Evolutionary conservation across 2,888 invertebrate species (phyloP).

Genomic region (Himalopsyche japonica): DNA sequence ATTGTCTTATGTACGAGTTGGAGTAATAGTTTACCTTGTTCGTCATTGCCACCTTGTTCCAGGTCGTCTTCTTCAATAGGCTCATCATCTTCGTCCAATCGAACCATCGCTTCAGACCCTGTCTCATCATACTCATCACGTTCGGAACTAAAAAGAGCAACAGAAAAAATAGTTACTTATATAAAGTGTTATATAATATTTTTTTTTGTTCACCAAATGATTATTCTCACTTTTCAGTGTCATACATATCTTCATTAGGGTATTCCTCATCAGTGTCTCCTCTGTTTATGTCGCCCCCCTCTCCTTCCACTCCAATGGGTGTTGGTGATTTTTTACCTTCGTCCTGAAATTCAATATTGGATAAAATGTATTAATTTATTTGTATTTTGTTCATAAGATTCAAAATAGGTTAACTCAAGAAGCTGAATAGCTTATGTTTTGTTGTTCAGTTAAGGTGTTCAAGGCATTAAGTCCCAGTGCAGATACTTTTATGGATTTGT

Average conservation of each 20-base stretch:
- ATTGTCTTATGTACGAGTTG: too few relatives aligned
- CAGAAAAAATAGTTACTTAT: not conserved
- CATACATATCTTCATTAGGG: constrained; percentile 68
- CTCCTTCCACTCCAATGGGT: constrained; percentile 61
- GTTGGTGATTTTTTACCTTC: constrained; percentile 65
- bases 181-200: not conserved
- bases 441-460: too few relatives aligned
- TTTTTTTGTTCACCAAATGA: not conserved
- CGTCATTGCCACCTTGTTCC: constrained; percentile 46
- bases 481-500: too few relatives aligned
- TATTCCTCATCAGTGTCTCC: constrained; percentile 69
- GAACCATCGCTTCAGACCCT: constrained; percentile 71
- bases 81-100: constrained; percentile 71
- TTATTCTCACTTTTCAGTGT: constrained; percentile 64
- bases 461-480: too few relatives aligned
- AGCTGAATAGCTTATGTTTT: too few relatives aligned
- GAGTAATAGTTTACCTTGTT: constrained; percentile 24
- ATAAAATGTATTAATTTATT: not conserved
- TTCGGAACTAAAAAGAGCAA: constrained; percentile 59
- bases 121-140: constrained; percentile 70
- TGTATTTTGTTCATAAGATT: too few relatives aligned
- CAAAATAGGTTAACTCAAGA: too few relatives aligned
- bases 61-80: constrained; percentile 60
- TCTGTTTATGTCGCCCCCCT: constrained; percentile 58
- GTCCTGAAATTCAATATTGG: constrained; percentile 42